These are phyloP conservation scores for Teleogryllus occipitalis DNA, from an alignment of 1,140 invertebrate species.

Conservation along the genomic window DNA sequence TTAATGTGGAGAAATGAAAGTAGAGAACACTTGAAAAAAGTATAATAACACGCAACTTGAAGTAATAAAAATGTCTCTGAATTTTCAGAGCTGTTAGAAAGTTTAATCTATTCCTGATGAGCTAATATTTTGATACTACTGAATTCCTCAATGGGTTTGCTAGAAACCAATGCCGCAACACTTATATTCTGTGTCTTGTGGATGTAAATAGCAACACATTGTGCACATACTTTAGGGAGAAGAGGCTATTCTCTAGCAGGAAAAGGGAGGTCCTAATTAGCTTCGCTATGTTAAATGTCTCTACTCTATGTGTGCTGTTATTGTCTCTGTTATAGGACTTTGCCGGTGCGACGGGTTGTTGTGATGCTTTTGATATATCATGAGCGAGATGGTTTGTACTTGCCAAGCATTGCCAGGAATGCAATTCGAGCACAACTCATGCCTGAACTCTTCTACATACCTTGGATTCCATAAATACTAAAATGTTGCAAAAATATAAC, in stretches of 20 bases:
- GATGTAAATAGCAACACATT: not conserved
- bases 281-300: not conserved
- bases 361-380: not conserved
- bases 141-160: too few species aligned
- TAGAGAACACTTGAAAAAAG: not conserved
- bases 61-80: too few species aligned
- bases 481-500: too few species aligned
- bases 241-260: not conserved
- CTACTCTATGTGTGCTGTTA: not conserved
- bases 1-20: not conserved
- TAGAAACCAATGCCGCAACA: too few species aligned
- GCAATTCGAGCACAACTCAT: not conserved
- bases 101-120: too few species aligned
- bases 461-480: not conserved
- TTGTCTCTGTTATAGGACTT: not conserved
- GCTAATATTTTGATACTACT: too few species aligned
- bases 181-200: not conserved
- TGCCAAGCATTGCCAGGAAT: not conserved
- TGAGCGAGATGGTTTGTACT: not conserved
- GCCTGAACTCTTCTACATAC: conserved; percentile 3
- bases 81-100: too few species aligned
- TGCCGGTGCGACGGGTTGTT: not conserved
- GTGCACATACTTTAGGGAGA: not conserved
- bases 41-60: too few species aligned
- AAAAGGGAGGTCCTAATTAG: not conserved